Evolutionary conservation across 1,140 invertebrate species (phyloP).

Genomic region (Zaprionus tsacasi): DNA sequence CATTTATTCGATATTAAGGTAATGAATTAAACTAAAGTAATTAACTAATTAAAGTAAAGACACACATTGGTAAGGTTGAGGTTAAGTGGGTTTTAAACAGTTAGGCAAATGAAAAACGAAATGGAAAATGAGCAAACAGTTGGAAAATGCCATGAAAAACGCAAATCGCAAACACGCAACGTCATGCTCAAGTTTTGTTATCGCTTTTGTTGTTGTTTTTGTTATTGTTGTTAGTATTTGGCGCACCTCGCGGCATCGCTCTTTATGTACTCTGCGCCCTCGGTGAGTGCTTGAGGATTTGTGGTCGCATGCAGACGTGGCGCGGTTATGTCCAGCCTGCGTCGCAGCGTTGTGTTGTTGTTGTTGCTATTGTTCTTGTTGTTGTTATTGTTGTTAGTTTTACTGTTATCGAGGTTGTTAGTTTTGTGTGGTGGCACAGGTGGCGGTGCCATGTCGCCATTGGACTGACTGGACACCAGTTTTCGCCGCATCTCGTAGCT

Average conservation of each 20-base stretch:
- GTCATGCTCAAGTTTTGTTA: slow-evolving; percentile 33
- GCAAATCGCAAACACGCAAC: slow-evolving; percentile 20
- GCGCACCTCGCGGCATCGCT: slow-evolving; percentile 72
- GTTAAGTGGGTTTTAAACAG: slow-evolving; percentile 4
- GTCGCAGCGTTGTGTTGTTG: slow-evolving; percentile 56
- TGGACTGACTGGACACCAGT: slow-evolving; percentile 32
- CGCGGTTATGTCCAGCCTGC: slow-evolving; percentile 87
- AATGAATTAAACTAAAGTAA: slow-evolving; percentile 17
- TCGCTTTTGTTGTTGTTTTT: slow-evolving; percentile 26
- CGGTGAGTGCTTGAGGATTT: slow-evolving; percentile 87
- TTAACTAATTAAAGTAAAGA: slow-evolving; percentile 10
- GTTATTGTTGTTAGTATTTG: slow-evolving; percentile 42
- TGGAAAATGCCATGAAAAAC: not conserved
- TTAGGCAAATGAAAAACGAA: slow-evolving; percentile 10
- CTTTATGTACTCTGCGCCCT: slow-evolving; percentile 84
- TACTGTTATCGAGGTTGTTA: slow-evolving; percentile 33
- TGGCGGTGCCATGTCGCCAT: slow-evolving; percentile 14
- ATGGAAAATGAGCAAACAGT: not conserved
- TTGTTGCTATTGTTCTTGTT: slow-evolving; percentile 40
- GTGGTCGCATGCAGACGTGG: slow-evolving; percentile 89
- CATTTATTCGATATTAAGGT: slow-evolving; percentile 8
- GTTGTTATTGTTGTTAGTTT: slow-evolving; percentile 43
- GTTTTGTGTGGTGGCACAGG: slow-evolving; percentile 32
- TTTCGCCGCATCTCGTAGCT: slow-evolving; percentile 65
- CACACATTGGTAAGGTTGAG: slow-evolving; percentile 3